Evolutionary conservation across 2,888 invertebrate genomes (phyloP), one percentile per base, ranked within the genome.

Genomic region (Phytoseiulus persimilis): DNA sequence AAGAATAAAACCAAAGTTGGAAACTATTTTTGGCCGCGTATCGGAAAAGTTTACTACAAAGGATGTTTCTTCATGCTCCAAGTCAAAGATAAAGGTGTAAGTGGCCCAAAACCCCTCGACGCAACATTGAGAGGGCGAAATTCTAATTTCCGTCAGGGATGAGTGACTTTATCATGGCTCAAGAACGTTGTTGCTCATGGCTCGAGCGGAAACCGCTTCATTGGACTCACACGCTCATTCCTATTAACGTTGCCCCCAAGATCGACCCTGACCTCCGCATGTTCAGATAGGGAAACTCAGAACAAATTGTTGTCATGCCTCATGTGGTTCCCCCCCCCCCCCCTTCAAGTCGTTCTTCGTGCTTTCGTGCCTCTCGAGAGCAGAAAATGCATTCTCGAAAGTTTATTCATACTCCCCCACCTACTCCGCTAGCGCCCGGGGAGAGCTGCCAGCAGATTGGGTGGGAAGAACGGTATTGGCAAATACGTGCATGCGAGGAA

Each of bases 1-100:
- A 95, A 97, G 92, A 98, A 98, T 93, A 98, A 98, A 94, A 96
- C 96, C 93, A 98, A 98, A 93, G 98, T 98, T 91, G 98, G 97
- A 92, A 98, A 97, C 94, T 98, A 98, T 94, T 98, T 97, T 94
- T 98, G 98, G 98, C 98, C 98, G 91, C 95, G 98, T 92, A 98
- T 98, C 93, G 96, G 96, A 92, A 98, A 98, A 94, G 96, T 98
- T 92, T 97, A 97, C 93, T 97, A 96, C 94, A 98, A 98, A 94
- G 97, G 97, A 92, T 95, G 97, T 92, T 97, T 97, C 94, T 98
- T 98, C 94, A 98, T 98, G 96, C 94, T 98, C 90, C 95, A 96
- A 92, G 98, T 98, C 91, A 96, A 96, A 92, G 98, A 98, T 94
- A 98, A 98, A 94, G 97, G 97, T 94, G 97, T 97, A 94, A 95